Percentiles rank a stretch among this genome's conserved stretches.
Evolutionary conservation across 2,888 invertebrate species (phyloP).

Genomic region (Plebejus argus): DNA sequence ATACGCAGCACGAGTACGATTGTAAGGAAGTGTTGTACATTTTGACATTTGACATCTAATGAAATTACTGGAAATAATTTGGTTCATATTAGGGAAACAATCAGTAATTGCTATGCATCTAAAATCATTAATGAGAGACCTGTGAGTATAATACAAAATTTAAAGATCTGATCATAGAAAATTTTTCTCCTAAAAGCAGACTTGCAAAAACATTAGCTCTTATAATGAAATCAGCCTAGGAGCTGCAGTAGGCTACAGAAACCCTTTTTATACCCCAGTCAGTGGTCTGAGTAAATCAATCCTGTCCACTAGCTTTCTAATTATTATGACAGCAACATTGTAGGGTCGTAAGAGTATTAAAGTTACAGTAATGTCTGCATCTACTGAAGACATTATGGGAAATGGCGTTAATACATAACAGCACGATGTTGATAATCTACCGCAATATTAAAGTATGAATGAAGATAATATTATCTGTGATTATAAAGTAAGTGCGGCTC

Average conservation of each 20-base stretch:
- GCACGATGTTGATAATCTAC: constrained; percentile 24
- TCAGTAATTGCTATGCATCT: not conserved
- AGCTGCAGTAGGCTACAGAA: not conserved
- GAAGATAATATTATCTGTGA: constrained; percentile 34
- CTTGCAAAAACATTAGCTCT: not conserved
- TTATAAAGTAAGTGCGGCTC: constrained; percentile 37
- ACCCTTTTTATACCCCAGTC: constrained; percentile 9
- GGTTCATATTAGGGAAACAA: not conserved
- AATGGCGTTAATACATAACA: constrained; percentile 28
- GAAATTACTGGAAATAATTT: not conserved
- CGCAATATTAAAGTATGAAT: constrained; percentile 31
- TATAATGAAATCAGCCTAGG: not conserved
- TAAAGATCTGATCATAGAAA: not conserved
- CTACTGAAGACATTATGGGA: constrained; percentile 28
- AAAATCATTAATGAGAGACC: not conserved
- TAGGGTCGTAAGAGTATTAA: constrained; percentile 14
- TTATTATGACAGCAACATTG: constrained; percentile 24
- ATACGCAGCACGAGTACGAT: not conserved
- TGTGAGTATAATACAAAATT: not conserved
- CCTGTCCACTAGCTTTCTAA: not conserved
- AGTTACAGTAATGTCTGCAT: constrained; percentile 16
- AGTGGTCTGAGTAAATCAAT: not conserved
- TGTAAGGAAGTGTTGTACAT: not conserved
- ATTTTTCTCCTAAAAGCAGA: not conserved
- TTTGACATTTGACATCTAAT: not conserved